A percentile compares a stretch with the other conserved stretches of the same genome.
Conservation (phyloP, 2,888 invertebrate genomes). For the Proisotoma minuta region DNA sequence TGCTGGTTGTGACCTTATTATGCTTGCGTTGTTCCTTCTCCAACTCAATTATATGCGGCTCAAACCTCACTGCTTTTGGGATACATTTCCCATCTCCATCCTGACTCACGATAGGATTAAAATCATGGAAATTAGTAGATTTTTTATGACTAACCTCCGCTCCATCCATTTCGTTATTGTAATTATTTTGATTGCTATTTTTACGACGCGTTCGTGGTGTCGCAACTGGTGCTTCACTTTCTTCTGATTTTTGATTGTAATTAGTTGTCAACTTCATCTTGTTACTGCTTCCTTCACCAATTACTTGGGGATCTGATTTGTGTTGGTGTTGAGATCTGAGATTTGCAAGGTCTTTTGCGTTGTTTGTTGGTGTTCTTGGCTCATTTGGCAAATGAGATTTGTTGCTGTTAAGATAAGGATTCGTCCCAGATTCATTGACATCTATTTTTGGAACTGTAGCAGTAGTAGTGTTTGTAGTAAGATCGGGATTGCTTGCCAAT, state of each 20-base stretch:
- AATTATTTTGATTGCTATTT: slow-evolving; percentile 6
- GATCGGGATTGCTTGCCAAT: neutral
- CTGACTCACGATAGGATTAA: neutral
- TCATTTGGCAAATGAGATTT: slow-evolving; percentile 25
- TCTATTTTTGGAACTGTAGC: slow-evolving; percentile 41
- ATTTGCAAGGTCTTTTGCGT: neutral
- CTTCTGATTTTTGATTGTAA: neutral
- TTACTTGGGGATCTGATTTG: no score
- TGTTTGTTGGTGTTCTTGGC: slow-evolving; percentile 16
- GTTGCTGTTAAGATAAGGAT: slow-evolving; percentile 14
- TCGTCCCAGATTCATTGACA: slow-evolving; percentile 35
- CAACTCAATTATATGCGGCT: slow-evolving; percentile 36
- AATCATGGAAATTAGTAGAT: neutral
- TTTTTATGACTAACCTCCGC: neutral
- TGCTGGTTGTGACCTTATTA: slow-evolving; percentile 17
- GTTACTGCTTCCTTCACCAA: neutral
- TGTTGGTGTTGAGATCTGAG: no score
- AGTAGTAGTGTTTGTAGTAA: neutral
- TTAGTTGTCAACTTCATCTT: neutral
- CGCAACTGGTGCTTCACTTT: neutral
- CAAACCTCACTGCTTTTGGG: slow-evolving; percentile 34
- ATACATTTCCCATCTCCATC: neutral
- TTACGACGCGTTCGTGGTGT: slow-evolving; percentile 11
- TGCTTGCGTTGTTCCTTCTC: slow-evolving; percentile 35
- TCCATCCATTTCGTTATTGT: neutral